Evolutionary conservation across 2,797 vertebrate genomes (phyloP).

Genomic region (Eulemur coronatus): DNA sequence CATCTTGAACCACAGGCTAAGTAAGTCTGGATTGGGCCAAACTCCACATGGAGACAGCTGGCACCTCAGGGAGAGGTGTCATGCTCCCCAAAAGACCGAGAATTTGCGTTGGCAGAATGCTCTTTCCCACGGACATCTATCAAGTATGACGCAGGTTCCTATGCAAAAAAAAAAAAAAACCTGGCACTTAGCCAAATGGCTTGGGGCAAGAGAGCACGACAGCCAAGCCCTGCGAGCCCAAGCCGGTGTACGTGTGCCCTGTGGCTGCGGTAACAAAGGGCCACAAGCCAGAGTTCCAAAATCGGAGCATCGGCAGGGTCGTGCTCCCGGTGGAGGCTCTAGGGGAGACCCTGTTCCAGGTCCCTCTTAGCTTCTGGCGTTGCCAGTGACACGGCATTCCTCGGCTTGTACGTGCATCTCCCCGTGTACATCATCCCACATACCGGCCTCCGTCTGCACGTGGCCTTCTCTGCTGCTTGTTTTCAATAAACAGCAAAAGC

Average conservation of each 20-base stretch:
- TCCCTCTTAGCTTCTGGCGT: not conserved
- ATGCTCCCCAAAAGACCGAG: not conserved
- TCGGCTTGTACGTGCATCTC: not conserved
- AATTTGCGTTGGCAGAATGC: not conserved
- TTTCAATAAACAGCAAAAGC: not conserved
- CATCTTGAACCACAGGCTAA: not conserved
- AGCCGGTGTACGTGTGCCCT: too few relatives aligned
- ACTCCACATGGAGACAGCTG: not conserved
- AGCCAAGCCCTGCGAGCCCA: not conserved
- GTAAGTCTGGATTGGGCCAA: not conserved
- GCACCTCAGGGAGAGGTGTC: not conserved
- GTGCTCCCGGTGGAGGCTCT: not conserved
- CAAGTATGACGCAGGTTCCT: not conserved
- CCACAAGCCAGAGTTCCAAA: not conserved
- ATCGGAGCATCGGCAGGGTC: not conserved
- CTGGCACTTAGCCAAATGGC: not conserved
- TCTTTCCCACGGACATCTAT: not conserved
- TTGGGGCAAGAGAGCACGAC: not conserved
- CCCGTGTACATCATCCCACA: not conserved
- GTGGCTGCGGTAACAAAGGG: not conserved
- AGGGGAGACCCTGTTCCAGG: not conserved
- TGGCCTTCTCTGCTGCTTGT: not conserved
- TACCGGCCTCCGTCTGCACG: not conserved
- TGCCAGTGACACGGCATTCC: not conserved
- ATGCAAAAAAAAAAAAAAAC: not conserved